A percentile compares a stretch with the other conserved stretches of the same genome.
phyloP scores from a whole-genome alignment of 2,888 invertebrate genomes.

The Xanthia icteritia region DNA sequence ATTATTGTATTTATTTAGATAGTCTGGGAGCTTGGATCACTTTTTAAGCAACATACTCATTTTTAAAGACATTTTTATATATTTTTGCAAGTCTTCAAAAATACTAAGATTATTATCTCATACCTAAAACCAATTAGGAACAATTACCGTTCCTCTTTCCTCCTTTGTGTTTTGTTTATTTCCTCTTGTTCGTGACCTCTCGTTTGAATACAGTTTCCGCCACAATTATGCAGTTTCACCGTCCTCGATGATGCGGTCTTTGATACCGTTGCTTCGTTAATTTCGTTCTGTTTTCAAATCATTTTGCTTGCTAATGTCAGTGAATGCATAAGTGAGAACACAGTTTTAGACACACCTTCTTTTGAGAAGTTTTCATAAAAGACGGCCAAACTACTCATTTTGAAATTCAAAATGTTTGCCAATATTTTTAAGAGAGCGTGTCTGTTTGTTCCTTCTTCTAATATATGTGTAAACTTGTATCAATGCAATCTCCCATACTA shows the following conservation, averaged over 20 bases:
- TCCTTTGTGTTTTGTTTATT: constrained; percentile 21
- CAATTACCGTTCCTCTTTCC: constrained; percentile 18
- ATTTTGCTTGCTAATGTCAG: constrained; percentile 20
- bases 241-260: constrained; percentile 34
- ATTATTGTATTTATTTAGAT: background rate
- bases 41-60: background rate
- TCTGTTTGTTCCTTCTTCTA: background rate
- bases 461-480: background rate
- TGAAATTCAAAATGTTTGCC: background rate
- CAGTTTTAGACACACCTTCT: background rate
- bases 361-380: background rate
- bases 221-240: constrained; percentile 40
- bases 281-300: constrained; percentile 44
- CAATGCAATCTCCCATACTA: background rate
- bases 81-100: background rate
- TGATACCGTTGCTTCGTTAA: constrained; percentile 54
- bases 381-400: background rate
- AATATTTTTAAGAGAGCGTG: background rate
- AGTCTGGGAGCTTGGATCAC: background rate
- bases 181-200: constrained; percentile 50
- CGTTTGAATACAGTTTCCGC: constrained; percentile 36
- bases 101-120: constrained; percentile 10
- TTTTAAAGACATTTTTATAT: background rate
- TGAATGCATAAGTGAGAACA: background rate
- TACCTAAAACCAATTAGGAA: constrained; percentile 30